Evolutionary conservation across 2,797 vertebrate species (phyloP).

Genomic region (Protonibea diacanthus): DNA sequence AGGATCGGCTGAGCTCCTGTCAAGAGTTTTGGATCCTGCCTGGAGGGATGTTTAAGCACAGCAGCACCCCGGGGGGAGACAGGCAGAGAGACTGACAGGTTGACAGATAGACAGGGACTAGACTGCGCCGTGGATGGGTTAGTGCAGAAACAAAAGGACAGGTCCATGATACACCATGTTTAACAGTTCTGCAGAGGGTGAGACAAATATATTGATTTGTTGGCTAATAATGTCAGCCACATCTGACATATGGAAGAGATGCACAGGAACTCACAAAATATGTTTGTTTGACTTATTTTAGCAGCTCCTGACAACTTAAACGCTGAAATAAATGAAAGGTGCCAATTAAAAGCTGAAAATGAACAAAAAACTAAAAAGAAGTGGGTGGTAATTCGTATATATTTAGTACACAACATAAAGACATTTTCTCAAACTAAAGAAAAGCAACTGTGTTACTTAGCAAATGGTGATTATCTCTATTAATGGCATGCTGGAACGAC

Average conservation of each 20-base stretch:
- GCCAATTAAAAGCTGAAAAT: background rate
- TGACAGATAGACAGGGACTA: conserved; percentile 53
- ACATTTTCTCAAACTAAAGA: background rate
- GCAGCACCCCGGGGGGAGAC: conserved; percentile 46
- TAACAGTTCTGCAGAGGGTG: conserved; percentile 10
- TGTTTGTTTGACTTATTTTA: background rate
- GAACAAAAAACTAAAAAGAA: too few relatives aligned
- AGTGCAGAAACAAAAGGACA: conserved; percentile 11
- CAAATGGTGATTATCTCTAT: background rate
- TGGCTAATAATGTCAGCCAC: conserved; percentile 26
- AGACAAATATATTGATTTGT: conserved; percentile 40
- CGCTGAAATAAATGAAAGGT: background rate
- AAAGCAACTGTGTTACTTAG: background rate
- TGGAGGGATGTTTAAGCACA: conserved; percentile 71
- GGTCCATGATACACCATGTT: conserved; percentile 28
- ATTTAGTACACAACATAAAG: background rate
- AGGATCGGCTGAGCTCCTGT: conserved; percentile 51
- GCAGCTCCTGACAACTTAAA: background rate
- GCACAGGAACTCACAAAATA: background rate
- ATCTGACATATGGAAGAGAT: conserved; percentile 14
- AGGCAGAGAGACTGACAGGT: conserved; percentile 60
- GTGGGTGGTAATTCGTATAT: background rate
- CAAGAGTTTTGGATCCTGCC: conserved; percentile 65
- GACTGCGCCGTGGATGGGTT: conserved; percentile 24
- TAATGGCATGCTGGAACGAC: too few relatives aligned